Base-by-base conservation (phyloP, 2,888 invertebrate genomes). In the Odontothrips loti region DNA sequence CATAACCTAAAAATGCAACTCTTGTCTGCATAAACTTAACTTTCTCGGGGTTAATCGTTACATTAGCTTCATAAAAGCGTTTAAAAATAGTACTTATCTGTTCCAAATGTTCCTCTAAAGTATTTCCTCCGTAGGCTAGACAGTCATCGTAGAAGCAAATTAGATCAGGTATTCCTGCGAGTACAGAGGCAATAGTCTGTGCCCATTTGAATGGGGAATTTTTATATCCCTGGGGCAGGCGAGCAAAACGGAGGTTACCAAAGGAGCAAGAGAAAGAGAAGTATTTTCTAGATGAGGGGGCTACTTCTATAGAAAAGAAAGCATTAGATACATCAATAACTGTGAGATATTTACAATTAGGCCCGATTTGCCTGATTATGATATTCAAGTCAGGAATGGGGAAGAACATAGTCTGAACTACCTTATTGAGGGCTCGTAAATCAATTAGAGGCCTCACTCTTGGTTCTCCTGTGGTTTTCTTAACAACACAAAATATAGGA, bases 271-370 rank as follows among this genome's bases (percentile, higher is more conserved):
- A 63, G 20, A 63, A 63, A 17, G 63, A 63, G 20, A 63, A 63
- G 20, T 63, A 63, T 63, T 63, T 63, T 20, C 63, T 63, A 15
- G 63, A 63, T 15, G 6, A 6, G 15, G 11, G 15, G 6, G 63
- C 63, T 63, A 63, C 63, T 63, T 63, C 63, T 17, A 63, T 63
- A 63, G 63, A 63, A 63, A 63, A 63, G 63, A 63, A 63, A 17
- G 63, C 63, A 63, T 63, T 63, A 6, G 63, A 63, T 15, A 63
- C 63, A 63, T 63, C 63, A 63, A 63, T 63, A 17, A 63, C 20
- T 17, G 63, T 63, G 6, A 63, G 20, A 20, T 63, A 63, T 63
- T 63, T 63, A 63, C 63, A 63, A 20, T 63, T 63, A 6, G 63
- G 63, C 11, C 63, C 63, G 6, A 63, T 63, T 20, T 63, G 15